phyloP scores from a whole-genome alignment of 2,113 vertebrate species.

The Spea bombifrons region DNA sequence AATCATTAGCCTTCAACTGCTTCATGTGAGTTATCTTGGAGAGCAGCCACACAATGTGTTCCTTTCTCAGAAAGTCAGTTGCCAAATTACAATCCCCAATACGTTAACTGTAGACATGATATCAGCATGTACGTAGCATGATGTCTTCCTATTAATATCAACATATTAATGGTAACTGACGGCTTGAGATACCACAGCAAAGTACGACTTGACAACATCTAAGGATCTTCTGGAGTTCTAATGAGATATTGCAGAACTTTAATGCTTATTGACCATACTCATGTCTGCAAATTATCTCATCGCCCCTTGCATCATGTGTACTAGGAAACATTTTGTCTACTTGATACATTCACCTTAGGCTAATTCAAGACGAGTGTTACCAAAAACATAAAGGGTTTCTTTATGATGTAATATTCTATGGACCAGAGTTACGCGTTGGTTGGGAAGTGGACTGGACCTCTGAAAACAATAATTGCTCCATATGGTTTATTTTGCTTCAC shows the following conservation, averaged over 20 bases:
- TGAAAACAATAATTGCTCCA: conserved; percentile 4
- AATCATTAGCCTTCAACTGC: no score
- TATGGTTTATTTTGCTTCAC: conserved; percentile 8
- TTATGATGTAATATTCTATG: neutral
- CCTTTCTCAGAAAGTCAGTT: neutral
- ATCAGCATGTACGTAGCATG: neutral
- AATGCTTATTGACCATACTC: neutral
- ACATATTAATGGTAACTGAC: neutral
- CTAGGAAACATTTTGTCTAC: neutral
- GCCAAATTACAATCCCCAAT: neutral
- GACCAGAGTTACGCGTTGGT: neutral
- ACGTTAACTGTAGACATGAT: neutral
- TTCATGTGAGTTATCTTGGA: no score
- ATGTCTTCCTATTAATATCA: neutral
- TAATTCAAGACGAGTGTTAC: neutral
- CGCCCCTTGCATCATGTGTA: neutral
- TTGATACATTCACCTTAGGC: neutral
- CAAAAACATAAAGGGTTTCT: neutral
- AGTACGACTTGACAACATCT: neutral
- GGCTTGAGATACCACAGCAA: conserved; percentile 6
- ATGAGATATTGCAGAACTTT: conserved; percentile 12
- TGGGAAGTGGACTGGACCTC: neutral
- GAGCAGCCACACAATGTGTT: neutral
- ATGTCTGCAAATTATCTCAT: conserved; percentile 3
- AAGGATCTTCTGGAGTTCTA: neutral